Conservation (phyloP, 1,140 invertebrate genomes). For the Euwallacea fornicatus region DNA sequence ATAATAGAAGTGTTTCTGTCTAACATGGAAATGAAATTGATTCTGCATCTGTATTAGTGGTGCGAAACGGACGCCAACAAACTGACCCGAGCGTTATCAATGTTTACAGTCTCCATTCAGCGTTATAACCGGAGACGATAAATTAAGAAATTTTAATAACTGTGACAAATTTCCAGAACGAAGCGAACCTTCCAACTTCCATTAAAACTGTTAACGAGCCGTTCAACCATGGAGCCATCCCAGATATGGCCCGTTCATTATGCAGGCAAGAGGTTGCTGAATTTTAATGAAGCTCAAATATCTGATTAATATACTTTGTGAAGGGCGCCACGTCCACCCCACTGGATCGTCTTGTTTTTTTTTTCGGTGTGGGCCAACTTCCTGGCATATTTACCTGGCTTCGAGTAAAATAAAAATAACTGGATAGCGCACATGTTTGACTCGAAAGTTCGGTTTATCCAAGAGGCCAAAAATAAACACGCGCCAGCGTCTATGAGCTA, state of each 20-base stretch:
- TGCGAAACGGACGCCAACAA: no score
- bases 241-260: constrained; percentile 20
- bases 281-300: constrained; percentile 30
- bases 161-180: neutral
- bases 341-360: neutral
- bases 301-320: constrained; percentile 21
- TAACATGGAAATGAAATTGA: no score
- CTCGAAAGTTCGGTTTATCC: constrained; percentile 25
- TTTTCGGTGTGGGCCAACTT: neutral
- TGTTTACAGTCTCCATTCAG: no score
- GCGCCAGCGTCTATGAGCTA: constrained; percentile 17
- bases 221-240: neutral
- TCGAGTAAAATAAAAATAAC: constrained; percentile 24
- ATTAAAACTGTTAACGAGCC: constrained; percentile 9
- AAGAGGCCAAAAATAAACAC: constrained; percentile 32
- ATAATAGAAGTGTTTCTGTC: no score
- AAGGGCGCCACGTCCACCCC: neutral
- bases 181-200: neutral
- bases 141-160: constrained; percentile 2
- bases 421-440: constrained; percentile 23
- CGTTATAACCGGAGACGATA: neutral
- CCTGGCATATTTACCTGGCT: constrained; percentile 11
- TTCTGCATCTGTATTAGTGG: no score
- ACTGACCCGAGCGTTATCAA: no score
- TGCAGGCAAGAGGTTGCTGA: constrained; percentile 18